Conservation (phyloP, 2,113 vertebrate genomes). For the Zosterops borbonicus region DNA sequence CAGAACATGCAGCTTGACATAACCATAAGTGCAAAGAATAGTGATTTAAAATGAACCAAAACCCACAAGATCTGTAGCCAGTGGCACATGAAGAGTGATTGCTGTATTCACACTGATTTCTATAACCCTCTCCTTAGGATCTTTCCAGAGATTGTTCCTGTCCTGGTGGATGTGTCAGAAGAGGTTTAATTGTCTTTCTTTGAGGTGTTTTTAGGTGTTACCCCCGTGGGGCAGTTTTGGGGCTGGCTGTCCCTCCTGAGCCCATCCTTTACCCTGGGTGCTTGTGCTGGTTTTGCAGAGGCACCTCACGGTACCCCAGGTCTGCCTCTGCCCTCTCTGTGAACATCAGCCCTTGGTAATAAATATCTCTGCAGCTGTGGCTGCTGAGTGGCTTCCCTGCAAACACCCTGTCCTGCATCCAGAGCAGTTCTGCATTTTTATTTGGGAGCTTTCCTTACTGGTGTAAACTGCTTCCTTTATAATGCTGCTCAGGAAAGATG, state of each 20-base stretch:
- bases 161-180: not conserved
- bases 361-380: not conserved
- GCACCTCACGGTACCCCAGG: not conserved
- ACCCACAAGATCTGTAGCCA: not conserved
- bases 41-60: not conserved
- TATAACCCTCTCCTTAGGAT: not conserved
- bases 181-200: not conserved
- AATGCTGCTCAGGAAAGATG: not conserved
- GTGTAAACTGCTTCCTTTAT: not conserved
- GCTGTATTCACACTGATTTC: not conserved
- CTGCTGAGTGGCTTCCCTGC: not conserved
- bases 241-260: not conserved
- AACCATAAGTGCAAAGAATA: not conserved
- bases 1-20: not conserved
- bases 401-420: not conserved
- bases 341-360: accelerated
- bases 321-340: not conserved
- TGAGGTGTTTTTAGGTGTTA: not conserved
- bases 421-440: not conserved
- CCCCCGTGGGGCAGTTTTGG: not conserved
- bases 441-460: not conserved
- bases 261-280: accelerated
- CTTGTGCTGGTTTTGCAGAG: not conserved
- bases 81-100: not conserved
- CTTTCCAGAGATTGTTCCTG: not conserved